Percentiles rank a stretch among this genome's conserved stretches.
Conservation (phyloP, 2,113 vertebrate species). For the Illadopsis cleaveri region DNA sequence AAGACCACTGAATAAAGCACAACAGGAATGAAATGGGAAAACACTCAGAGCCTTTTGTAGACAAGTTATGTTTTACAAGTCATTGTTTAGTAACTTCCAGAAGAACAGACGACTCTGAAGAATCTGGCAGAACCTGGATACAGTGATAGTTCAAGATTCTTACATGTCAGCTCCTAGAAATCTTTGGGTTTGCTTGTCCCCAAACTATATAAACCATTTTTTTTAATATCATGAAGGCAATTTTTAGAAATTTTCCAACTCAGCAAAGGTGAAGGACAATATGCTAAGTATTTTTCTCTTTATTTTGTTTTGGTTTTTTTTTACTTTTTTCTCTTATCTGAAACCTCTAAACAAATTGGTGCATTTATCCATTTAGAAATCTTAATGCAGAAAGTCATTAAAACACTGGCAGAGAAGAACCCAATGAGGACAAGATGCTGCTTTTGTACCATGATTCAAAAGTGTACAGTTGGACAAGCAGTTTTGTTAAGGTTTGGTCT, state of each 20-base stretch:
- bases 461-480: not conserved
- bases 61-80: not conserved
- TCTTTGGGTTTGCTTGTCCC: not conserved
- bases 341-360: not conserved
- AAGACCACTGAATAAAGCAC: not conserved
- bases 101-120: not conserved
- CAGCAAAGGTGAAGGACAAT: not conserved
- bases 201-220: accelerated
- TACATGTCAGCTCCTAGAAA: not conserved
- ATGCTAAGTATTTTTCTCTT: not conserved
- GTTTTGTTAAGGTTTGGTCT: not conserved
- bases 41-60: not conserved
- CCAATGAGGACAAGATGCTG: accelerated
- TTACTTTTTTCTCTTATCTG: not conserved
- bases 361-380: not conserved
- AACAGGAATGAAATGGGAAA: not conserved
- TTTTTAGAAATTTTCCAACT: not conserved
- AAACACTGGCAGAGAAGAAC: not conserved
- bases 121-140: not conserved
- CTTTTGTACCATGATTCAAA: not conserved
- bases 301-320: not conserved
- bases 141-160: not conserved
- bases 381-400: too few species aligned
- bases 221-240: not conserved
- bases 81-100: not conserved